Evolutionary conservation across 1,140 invertebrate species (phyloP), one percentile per base, ranked within the genome.

Genomic region (Scaptomyza pallida): DNA sequence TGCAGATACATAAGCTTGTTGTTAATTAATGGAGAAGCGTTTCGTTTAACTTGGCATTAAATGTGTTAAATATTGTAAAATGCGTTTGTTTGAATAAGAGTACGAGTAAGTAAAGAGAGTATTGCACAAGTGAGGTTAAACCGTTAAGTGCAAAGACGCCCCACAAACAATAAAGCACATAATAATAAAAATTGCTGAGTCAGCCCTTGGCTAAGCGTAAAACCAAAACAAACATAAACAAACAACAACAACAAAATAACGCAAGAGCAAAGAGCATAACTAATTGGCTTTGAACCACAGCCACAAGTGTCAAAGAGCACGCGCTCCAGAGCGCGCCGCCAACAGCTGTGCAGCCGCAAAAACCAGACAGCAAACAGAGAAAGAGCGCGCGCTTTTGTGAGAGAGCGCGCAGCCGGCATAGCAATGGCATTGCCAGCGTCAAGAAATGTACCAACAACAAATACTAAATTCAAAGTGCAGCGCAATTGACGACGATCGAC

Each of bases 401-500:
- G 50, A 55, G 19, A 35, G 37, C 26, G 60, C 13, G 35, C 45
- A 12, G 44, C 73, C 78, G 78, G 78, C 75, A 70, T 62, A 30
- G 47, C 33, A 12, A 43, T 16, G 15, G 64, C 65, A 61, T 56
- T 70, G 59, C 52, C 45, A 45, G 33, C 35, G 23, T 71, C 78
- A 62, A 75, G 50, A 63, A 52, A 30, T 9, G 9, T 30, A 8
- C 26, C 26, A 26, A 26, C 23, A 26, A 26, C 47, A 50, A 80
- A 64, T 60, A 44, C n/a, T n/a, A 57, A 72, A 54, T 78, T 76
- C 76, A 71, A 86, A 85, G 82, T 86, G 82, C 82, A 86, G 60
- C 78, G 78, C 74, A 78, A 86, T 82, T 86, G 82, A 75, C 56
- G 70, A 72, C 54, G n/a, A n/a, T n/a, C n/a, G n/a, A n/a, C n/a